Percentiles rank a stretch among this genome's conserved stretches.
Evolutionary conservation across 2,113 vertebrate genomes (phyloP).

Genomic region (Chinchilla lanigera): DNA sequence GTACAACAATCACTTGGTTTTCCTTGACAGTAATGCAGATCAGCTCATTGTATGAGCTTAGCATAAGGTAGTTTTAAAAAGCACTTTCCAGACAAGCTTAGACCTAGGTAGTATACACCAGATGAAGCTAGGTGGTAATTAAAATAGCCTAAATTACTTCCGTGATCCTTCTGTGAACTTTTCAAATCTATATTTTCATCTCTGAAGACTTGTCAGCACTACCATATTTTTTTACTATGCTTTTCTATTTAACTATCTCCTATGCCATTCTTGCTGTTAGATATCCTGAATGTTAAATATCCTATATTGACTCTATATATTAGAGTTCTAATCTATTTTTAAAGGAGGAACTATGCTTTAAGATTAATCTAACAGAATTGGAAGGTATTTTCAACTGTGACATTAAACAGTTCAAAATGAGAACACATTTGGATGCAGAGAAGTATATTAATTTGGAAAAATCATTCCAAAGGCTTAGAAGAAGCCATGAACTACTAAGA

Average conservation of each 20-base stretch:
- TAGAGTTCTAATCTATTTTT: not conserved
- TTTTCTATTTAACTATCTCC: not conserved
- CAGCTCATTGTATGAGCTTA: not conserved
- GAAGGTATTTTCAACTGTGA: not conserved
- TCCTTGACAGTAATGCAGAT: not conserved
- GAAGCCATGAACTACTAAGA: not conserved
- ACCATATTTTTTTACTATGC: not conserved
- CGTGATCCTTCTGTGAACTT: not conserved
- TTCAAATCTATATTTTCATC: not conserved
- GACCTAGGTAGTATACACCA: not conserved
- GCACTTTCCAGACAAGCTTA: not conserved
- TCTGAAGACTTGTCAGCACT: not conserved
- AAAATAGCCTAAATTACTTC: not conserved
- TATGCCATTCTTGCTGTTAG: not conserved
- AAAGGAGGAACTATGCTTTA: not conserved
- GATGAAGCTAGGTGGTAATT: not conserved
- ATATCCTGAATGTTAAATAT: not conserved
- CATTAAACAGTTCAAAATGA: not conserved
- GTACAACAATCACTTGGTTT: not conserved
- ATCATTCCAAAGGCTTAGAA: not conserved
- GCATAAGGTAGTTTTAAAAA: not conserved
- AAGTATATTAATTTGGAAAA: not conserved
- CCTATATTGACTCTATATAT: not conserved
- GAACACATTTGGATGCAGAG: not conserved
- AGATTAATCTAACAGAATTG: not conserved